phyloP scores from a whole-genome alignment of 2,888 invertebrate species.

The Nasonovia ribisnigri region DNA sequence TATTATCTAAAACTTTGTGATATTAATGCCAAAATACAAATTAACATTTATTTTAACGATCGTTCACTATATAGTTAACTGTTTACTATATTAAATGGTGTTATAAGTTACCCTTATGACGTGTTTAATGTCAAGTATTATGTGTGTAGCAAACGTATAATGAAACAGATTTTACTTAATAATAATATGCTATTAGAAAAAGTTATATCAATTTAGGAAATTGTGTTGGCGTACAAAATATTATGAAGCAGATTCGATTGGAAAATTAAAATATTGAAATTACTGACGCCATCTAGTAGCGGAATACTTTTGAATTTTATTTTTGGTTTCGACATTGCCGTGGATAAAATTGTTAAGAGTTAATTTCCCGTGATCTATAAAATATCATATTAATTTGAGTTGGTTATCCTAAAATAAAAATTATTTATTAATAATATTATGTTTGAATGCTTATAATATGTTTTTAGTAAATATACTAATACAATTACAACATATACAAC shows the following conservation, averaged over 20 bases:
- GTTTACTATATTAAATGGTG: background rate
- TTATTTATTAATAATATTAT: background rate
- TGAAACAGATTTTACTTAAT: background rate
- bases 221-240: background rate
- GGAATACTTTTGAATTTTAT: background rate
- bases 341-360: background rate
- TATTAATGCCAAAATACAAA: background rate
- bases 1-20: background rate
- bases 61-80: background rate
- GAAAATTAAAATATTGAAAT: constrained; percentile 2
- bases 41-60: background rate
- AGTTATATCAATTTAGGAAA: background rate
- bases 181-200: background rate
- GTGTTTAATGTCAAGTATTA: background rate
- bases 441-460: background rate
- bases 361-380: background rate
- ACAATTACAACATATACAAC: background rate
- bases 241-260: background rate
- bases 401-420: background rate
- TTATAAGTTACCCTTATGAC: background rate
- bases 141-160: background rate
- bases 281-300: constrained; percentile 14
- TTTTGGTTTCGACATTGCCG: background rate
- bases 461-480: background rate
- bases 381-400: background rate